Conservation (phyloP, 2,797 vertebrate genomes). For the Enteromius treurensis region DNA sequence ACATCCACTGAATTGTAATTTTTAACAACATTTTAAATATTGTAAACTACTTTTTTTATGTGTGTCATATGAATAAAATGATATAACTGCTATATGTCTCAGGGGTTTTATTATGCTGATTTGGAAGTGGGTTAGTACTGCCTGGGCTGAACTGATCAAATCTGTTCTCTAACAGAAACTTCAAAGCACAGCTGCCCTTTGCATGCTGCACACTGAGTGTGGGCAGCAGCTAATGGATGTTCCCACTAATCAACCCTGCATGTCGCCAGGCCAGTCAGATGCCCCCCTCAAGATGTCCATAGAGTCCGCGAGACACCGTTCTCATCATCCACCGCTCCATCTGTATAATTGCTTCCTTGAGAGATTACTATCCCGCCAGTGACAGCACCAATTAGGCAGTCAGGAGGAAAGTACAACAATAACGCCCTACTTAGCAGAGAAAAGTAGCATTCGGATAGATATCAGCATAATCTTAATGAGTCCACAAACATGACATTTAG, state of each 20-base stretch:
- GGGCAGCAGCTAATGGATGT: constrained; percentile 57
- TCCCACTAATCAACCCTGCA: constrained; percentile 51
- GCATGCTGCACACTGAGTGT: constrained; percentile 42
- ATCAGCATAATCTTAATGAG: constrained; percentile 40
- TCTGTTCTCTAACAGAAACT: constrained; percentile 18
- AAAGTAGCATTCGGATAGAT: constrained; percentile 54
- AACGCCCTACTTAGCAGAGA: constrained; percentile 53
- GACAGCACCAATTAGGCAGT: constrained; percentile 60
- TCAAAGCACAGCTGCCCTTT: constrained; percentile 47
- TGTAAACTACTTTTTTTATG: background rate
- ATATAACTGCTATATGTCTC: background rate
- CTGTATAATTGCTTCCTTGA: constrained; percentile 72
- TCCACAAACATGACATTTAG: constrained; percentile 57
- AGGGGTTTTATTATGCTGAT: background rate
- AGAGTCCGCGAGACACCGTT: constrained; percentile 59
- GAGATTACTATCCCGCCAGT: constrained; percentile 67
- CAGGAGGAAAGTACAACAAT: constrained; percentile 58
- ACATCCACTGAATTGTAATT: background rate
- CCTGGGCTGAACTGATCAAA: constrained; percentile 23
- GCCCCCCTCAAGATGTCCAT: constrained; percentile 44
- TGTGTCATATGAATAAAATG: background rate
- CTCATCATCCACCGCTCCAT: constrained; percentile 62
- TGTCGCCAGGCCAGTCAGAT: constrained; percentile 49
- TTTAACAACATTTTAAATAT: rapidly evolving
- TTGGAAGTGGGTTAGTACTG: constrained; percentile 5